Conservation (phyloP, 1,140 invertebrate genomes). For the Bathynomus jamesi region DNA sequence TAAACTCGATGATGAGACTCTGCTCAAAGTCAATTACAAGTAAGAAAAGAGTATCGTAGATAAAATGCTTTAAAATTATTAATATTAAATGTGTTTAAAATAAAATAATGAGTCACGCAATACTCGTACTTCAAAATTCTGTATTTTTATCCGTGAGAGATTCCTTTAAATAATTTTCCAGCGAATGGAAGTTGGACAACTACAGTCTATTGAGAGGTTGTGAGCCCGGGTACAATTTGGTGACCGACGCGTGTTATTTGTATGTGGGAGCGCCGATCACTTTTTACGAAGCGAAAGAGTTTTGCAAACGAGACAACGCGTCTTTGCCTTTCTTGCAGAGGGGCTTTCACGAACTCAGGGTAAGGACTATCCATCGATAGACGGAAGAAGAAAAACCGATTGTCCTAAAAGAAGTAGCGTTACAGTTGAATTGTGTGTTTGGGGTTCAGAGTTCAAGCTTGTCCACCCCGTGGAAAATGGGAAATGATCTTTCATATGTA, state of each 20-base stretch:
- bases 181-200: conserved; percentile 29
- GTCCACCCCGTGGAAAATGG: no score
- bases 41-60: no score
- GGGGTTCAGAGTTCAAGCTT: no score
- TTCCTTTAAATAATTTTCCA: not conserved
- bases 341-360: conserved; percentile 28
- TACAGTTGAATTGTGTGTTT: no score
- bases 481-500: no score
- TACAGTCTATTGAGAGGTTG: conserved; percentile 65
- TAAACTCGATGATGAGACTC: conserved; percentile 66
- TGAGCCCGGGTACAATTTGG: conserved; percentile 85
- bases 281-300: conserved; percentile 75
- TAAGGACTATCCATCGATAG: no score
- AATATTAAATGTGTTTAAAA: no score
- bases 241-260: conserved; percentile 87
- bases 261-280: conserved; percentile 92
- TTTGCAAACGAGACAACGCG: conserved; percentile 74
- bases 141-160: not conserved
- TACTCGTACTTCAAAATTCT: not conserved
- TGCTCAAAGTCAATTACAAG: conserved; percentile 74
- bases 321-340: conserved; percentile 77
- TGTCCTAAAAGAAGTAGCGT: no score
- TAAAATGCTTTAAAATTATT: no score
- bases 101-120: not conserved
- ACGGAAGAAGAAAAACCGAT: no score